These are phyloP conservation scores for Dendrophyllia cribrosa DNA, from an alignment of 64 coral and sea anemone genomes.

Conservation along the genomic window DNA sequence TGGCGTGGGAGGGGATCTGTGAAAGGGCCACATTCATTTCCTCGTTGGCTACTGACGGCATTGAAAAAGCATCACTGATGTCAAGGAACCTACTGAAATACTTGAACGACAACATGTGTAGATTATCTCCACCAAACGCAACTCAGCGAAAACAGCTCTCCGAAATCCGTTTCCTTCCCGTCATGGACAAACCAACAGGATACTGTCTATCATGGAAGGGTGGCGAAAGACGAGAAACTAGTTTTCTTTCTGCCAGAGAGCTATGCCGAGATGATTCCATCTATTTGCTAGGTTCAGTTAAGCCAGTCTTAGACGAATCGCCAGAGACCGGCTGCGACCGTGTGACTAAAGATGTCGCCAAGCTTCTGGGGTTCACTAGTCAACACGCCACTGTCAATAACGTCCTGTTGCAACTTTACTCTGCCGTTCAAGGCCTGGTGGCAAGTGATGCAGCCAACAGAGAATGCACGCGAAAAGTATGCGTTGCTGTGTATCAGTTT, in stretches of 20 bases:
- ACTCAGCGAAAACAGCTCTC: constrained; percentile 60
- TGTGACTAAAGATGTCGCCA: constrained; percentile 57
- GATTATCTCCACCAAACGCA: constrained; percentile 60
- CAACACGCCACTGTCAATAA: constrained; percentile 60
- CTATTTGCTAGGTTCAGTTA: constrained; percentile 76
- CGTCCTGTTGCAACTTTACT: constrained; percentile 81
- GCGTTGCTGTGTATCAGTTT: constrained; percentile 72
- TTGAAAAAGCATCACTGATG: constrained; percentile 68
- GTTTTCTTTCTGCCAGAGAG: constrained; percentile 69
- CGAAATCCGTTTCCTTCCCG: constrained; percentile 75
- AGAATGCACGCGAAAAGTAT: constrained; percentile 68
- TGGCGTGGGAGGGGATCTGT: constrained; percentile 87
- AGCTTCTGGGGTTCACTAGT: constrained; percentile 61
- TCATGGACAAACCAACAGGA: constrained; percentile 62
- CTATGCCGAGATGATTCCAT: constrained; percentile 57
- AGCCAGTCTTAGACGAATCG: constrained; percentile 81
- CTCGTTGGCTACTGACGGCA: constrained; percentile 51
- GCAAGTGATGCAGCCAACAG: constrained; percentile 32
- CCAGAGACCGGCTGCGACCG: constrained; percentile 77
- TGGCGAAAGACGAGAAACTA: neutral
- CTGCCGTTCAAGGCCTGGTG: constrained; percentile 64
- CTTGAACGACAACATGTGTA: constrained; percentile 71
- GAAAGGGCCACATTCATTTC: constrained; percentile 75
- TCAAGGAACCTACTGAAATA: constrained; percentile 76
- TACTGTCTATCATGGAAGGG: constrained; percentile 93